Evolutionary conservation across 2,888 invertebrate genomes (phyloP).

Genomic region (Elmis aenea): DNA sequence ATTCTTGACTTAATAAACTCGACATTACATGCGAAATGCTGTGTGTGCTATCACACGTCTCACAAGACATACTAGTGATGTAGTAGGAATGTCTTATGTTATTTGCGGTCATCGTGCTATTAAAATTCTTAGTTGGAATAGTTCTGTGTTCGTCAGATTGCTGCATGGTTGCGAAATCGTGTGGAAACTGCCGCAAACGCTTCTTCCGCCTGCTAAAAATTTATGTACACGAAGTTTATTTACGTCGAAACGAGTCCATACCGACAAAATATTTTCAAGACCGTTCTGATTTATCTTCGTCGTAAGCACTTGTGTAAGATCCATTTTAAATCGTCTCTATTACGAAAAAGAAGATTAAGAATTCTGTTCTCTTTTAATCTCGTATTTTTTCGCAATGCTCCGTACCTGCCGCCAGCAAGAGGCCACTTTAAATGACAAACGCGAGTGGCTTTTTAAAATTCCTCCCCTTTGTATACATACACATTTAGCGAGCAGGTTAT

Average conservation of each 20-base stretch:
- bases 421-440: conserved; percentile 41
- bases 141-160: conserved; percentile 34
- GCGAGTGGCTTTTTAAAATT: conserved; percentile 43
- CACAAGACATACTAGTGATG: conserved; percentile 27
- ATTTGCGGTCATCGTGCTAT: conserved; percentile 36
- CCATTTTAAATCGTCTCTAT: conserved; percentile 1
- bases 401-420: conserved; percentile 22
- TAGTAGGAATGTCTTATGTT: conserved; percentile 39
- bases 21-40: too few relatives aligned
- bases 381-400: conserved; percentile 11
- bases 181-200: conserved; percentile 13
- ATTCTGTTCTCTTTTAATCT: conserved; percentile 20
- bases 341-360: conserved; percentile 17
- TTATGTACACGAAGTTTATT: too few relatives aligned
- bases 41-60: not conserved
- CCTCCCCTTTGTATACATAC: conserved; percentile 37
- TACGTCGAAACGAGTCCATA: conserved; percentile 1
- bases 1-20: too few relatives aligned
- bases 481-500: conserved; percentile 38
- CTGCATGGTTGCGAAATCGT: conserved; percentile 27
- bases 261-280: too few relatives aligned
- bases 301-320: too few relatives aligned
- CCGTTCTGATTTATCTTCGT: too few relatives aligned
- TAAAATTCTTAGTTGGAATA: conserved; percentile 42
- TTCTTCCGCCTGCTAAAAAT: conserved; percentile 8